These are phyloP conservation scores for Calameuta pallipes DNA, from an alignment of 2,888 invertebrate species.

Conservation along the genomic window DNA sequence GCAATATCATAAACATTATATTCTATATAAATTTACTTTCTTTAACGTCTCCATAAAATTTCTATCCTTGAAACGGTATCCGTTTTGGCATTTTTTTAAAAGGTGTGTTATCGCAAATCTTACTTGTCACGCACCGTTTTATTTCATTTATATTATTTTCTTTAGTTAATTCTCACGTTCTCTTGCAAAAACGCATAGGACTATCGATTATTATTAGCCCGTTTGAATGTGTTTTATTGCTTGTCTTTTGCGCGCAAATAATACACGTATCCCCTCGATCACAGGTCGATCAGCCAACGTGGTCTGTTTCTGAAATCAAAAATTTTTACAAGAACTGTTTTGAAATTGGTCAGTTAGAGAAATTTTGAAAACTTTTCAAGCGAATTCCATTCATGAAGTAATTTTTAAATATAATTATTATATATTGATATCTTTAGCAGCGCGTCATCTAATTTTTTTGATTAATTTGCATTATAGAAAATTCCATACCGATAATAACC, in stretches of 20 bases:
- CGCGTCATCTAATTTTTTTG: neutral
- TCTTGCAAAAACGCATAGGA: neutral
- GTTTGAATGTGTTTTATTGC: conserved; percentile 38
- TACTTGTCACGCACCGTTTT: neutral
- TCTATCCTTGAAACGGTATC: conserved; percentile 21
- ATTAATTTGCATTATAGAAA: neutral
- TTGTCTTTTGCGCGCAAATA: conserved; percentile 20
- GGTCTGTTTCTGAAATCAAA: conserved; percentile 61
- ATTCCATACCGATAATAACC: too few species aligned
- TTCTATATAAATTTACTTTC: conserved; percentile 52
- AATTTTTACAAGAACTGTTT: conserved; percentile 27
- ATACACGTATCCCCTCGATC: neutral
- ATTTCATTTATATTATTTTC: neutral
- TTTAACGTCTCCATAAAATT: conserved; percentile 52
- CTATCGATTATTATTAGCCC: conserved; percentile 23
- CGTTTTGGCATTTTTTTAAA: neutral
- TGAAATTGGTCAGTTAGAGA: conserved; percentile 7
- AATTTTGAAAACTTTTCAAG: neutral
- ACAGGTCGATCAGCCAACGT: conserved; percentile 47
- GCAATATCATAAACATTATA: conserved; percentile 28
- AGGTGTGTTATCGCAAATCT: neutral
- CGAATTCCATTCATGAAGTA: conserved; percentile 15
- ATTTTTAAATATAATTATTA: conserved; percentile 3
- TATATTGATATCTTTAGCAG: neutral
- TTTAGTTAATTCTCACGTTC: neutral